Base-by-base conservation (phyloP, 2,888 invertebrate genomes). In the Tetheella fluctuosa region DNA sequence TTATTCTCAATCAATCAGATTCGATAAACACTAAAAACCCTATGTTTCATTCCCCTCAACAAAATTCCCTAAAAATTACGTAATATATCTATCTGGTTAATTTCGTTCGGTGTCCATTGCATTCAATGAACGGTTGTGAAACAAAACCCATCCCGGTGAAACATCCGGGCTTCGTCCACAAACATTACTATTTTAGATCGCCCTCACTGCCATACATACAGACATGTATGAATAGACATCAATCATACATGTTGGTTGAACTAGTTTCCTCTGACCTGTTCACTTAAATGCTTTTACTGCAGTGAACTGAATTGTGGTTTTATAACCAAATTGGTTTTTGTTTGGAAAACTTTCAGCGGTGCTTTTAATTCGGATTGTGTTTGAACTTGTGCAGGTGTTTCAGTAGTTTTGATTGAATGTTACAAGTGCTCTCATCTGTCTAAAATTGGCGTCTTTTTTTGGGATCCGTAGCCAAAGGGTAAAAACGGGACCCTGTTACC, bases 281-380 rank as follows among this genome's bases (percentile, higher is more conserved):
- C 48, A 48, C 48, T 48, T 48, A 48, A 48, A 48, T 48, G 48
- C 48, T 48, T 48, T 48, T 48, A 48, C 48, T 48, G 48, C 48
- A 48, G 48, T 48, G 20, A 10, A n/a, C n/a, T 39, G 39, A n/a
- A 48, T 48, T 48, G 20, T 48, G 48, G 48, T 48, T 48, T 20
- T 20, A 48, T 7, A 39, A 1, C 42, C n/a, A 42, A 7, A 10
- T n/a, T 7, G 42, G 17, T 8, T 7, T 20, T 48, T n/a, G 48
- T 20, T n/a, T 10, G 10, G 17, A n/a, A 20, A 20, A 17, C 17
- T 42, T 17, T 39, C 39, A 39, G 15, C 15, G 39, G 39, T 39
- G 39, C 39, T 39, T 39, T 39, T 39, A 39, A n/a, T n/a, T n/a
- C n/a, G n/a, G n/a, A n/a, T n/a, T n/a, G n/a, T n/a, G n/a, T n/a